A percentile compares a stretch with the other conserved stretches of the same genome.
Evolutionary conservation across 1,140 invertebrate species (phyloP).

Genomic region (Apis florea): DNA sequence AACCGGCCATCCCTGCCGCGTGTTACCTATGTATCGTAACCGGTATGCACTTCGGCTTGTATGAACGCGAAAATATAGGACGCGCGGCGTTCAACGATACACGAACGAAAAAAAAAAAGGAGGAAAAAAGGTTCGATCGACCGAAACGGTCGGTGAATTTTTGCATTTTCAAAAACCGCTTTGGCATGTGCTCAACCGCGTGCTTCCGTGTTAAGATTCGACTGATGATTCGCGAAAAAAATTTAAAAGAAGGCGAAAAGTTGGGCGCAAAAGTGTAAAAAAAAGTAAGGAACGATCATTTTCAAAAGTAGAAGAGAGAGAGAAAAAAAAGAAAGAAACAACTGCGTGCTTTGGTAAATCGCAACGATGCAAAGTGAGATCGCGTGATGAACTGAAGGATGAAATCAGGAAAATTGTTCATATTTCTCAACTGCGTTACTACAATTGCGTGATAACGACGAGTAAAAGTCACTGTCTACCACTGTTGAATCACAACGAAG

Average conservation of each 20-base stretch:
- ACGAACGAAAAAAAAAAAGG: neutral
- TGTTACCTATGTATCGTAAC: neutral
- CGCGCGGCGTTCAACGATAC: neutral
- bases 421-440: too few species aligned
- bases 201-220: neutral
- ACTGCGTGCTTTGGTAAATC: neutral
- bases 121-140: too few species aligned
- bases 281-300: too few species aligned
- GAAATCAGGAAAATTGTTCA: too few species aligned
- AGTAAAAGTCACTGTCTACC: too few species aligned
- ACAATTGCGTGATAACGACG: too few species aligned
- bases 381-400: too few species aligned
- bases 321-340: too few species aligned
- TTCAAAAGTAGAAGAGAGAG: too few species aligned
- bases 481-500: neutral
- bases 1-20: neutral
- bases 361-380: neutral
- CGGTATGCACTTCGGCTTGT: slow-evolving; percentile 5
- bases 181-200: neutral
- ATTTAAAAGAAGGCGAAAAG: too few species aligned
- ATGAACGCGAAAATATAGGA: slow-evolving; percentile 20
- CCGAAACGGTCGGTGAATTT: neutral
- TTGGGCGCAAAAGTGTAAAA: too few species aligned
- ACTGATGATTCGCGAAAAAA: neutral
- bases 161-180: neutral